Evolutionary conservation across 92 coral and sea anemone genomes (phyloP).

Genomic region (Phenganax stokvisi): DNA sequence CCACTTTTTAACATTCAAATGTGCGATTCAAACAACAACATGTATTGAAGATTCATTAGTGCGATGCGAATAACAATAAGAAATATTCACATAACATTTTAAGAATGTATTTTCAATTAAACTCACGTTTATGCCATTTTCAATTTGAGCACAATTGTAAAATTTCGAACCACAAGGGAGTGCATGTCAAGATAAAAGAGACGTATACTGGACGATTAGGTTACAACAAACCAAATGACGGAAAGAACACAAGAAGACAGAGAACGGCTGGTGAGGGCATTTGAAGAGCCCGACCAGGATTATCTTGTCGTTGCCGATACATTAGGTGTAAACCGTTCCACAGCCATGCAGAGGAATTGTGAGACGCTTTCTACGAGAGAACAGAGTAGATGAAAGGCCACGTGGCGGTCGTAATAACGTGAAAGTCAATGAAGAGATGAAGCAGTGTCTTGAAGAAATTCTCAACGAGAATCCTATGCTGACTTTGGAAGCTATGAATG

Average conservation of each 20-base stretch:
- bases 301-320: constrained; percentile 37
- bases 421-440: too few species aligned
- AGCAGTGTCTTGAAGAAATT: neutral
- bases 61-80: neutral
- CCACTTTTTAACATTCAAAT: neutral
- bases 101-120: too few species aligned
- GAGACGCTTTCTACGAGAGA: too few species aligned
- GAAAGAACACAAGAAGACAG: constrained; percentile 5
- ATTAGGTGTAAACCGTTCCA: too few species aligned
- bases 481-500: constrained; percentile 6
- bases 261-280: constrained; percentile 46
- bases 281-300: constrained; percentile 44
- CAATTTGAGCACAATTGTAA: too few species aligned
- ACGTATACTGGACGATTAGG: neutral
- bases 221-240: neutral
- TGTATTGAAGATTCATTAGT: neutral
- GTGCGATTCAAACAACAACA: neutral
- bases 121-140: too few species aligned
- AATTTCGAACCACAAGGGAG: too few species aligned
- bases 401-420: too few species aligned
- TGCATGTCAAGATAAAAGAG: neutral
- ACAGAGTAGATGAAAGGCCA: too few species aligned
- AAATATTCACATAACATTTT: neutral
- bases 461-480: constrained; percentile 14
- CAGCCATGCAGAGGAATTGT: too few species aligned